Base-by-base conservation (phyloP, 2,888 invertebrate species). In the Lasioglossum pauxillum region DNA sequence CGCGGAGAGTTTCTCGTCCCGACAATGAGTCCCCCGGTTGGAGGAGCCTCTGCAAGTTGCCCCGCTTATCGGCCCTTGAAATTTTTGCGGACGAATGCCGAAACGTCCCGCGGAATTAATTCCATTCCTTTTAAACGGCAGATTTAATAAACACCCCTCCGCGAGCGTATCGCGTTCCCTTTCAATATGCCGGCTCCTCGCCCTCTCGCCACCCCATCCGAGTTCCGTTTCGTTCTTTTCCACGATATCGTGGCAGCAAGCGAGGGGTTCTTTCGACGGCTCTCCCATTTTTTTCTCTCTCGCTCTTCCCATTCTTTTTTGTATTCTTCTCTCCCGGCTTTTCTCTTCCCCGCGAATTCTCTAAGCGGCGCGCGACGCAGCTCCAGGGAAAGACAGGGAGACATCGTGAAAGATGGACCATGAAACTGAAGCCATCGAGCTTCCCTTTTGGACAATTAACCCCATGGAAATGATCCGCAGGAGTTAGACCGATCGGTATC, bases 101-200 rank as follows among this genome's bases (percentile, higher is more conserved):
- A 82, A 86, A 85, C 85, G 73, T 90, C 79, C 82, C 78, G 46
- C 72, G 84, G 83, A 91, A 91, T 91, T 89, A 91, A 91, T 90
- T 90, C 82, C 90, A 64, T 85, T 88, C 87, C 90, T 82, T 89
- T 91, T 91, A 91, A 90, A 85, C 85, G 82, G 80, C 71, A 88
- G 91, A 91, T 91, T 91, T 91, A 91, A 91, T 91, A 91, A 90
- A 91, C 90, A 91, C 85, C 85, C 87, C 80, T 75, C 78, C 69
- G 46, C 67, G 85, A 77, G 84, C 75, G 82, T 80, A 84, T 82
- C 88, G 86, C 77, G 78, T 73, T 75, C 89, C 87, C 85, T 87
- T 88, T 90, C 84, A 87, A 86, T 85, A 84, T 82, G 74, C 80
- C 77, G 49, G 84, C 79, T 64, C 23, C 84, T 83, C 87, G 75